These are phyloP conservation scores for Beroe forskalii DNA, from an alignment of 37 sponge, comb jelly and placozoan species.

Conservation along the genomic window DNA sequence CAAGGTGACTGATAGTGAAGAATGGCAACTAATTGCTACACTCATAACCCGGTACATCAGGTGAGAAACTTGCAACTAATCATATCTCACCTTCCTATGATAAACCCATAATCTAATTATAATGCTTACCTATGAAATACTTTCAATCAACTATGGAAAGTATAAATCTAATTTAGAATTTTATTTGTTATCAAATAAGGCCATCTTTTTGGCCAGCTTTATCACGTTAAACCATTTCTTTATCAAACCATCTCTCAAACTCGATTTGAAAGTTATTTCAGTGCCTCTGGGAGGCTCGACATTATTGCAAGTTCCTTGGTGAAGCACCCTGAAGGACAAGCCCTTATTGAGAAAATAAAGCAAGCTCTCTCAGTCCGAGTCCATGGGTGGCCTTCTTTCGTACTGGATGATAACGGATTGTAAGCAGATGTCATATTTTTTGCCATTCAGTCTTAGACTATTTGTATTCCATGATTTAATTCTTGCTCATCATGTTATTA, in stretches of 20 bases:
- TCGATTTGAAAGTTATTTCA: background rate
- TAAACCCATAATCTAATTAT: no score
- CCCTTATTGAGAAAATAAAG: background rate
- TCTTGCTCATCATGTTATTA: no score
- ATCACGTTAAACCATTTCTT: no score
- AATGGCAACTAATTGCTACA: slow-evolving; percentile 34
- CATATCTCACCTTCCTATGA: no score
- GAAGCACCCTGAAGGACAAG: slow-evolving; percentile 41
- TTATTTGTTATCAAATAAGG: no score
- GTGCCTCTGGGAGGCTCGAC: slow-evolving; percentile 30
- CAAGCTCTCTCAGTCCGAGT: background rate
- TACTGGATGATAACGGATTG: slow-evolving; percentile 16
- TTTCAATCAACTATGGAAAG: no score
- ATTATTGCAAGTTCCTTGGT: slow-evolving; percentile 43
- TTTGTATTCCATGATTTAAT: no score
- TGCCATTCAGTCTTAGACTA: no score
- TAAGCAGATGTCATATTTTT: slow-evolving; percentile 2
- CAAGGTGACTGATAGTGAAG: slow-evolving; percentile 23
- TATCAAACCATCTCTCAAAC: background rate
- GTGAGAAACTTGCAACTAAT: no score
- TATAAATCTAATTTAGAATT: no score
- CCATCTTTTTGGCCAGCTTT: no score
- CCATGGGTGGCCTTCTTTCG: slow-evolving; percentile 27
- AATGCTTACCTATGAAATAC: no score
- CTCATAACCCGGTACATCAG: slow-evolving; percentile 20